Conservation (phyloP, 1,140 invertebrate species). For the Centruroides sculpturatus region DNA sequence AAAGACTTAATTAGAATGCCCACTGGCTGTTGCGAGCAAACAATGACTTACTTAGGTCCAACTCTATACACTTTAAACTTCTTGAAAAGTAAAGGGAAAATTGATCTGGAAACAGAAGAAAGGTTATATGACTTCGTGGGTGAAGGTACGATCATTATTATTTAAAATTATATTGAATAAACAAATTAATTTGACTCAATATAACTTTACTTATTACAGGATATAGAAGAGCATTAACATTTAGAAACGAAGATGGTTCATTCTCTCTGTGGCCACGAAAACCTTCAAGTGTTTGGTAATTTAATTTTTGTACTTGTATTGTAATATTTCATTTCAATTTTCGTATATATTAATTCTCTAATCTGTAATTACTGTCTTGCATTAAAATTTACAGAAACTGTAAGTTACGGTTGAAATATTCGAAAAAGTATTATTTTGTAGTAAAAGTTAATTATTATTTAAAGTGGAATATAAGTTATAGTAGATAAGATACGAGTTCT, state of each 20-base stretch:
- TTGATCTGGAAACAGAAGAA: conserved; percentile 21
- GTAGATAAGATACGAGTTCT: too few relatives aligned
- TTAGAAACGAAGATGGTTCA: conserved; percentile 26
- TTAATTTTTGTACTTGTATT: too few relatives aligned
- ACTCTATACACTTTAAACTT: conserved; percentile 28
- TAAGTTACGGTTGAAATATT: too few relatives aligned
- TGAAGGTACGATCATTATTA: neutral
- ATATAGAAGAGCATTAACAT: conserved; percentile 22
- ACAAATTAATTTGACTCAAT: too few relatives aligned
- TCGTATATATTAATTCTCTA: too few relatives aligned
- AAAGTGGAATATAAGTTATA: too few relatives aligned
- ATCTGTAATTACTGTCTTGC: too few relatives aligned
- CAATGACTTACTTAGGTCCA: conserved; percentile 28
- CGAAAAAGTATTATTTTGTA: too few relatives aligned
- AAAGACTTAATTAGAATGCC: conserved; percentile 24
- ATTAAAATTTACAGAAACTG: too few relatives aligned
- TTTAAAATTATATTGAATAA: too few relatives aligned
- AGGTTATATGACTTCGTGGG: conserved; percentile 19
- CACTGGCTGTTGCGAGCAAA: conserved; percentile 31
- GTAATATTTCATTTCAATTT: too few relatives aligned
- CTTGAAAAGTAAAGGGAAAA: conserved; percentile 22
- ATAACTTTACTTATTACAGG: neutral
- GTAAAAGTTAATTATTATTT: too few relatives aligned
- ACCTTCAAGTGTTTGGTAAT: conserved; percentile 26
- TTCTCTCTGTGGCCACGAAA: conserved; percentile 24